Conservation (phyloP, 1,140 invertebrate genomes). For the Drosophila repleta region DNA sequence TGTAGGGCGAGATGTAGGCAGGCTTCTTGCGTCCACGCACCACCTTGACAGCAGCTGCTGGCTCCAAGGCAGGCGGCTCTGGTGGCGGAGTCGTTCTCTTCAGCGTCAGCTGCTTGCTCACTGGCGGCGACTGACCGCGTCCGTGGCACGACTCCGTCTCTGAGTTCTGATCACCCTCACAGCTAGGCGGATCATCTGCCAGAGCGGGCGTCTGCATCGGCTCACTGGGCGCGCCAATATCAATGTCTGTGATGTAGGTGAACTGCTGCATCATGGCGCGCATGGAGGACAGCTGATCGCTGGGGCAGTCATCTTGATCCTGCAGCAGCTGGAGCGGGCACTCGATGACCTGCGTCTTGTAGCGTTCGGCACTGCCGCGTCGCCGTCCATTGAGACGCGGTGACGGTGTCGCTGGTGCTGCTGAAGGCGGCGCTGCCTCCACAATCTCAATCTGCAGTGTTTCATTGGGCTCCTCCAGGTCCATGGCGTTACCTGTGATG, state of each 20-base stretch:
- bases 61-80: slow-evolving; percentile 34
- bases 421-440: slow-evolving; percentile 19
- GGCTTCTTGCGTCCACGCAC: slow-evolving; percentile 91
- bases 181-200: slow-evolving; percentile 78
- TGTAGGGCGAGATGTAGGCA: slow-evolving; percentile 87
- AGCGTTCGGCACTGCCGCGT: slow-evolving; percentile 69
- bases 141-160: slow-evolving; percentile 84
- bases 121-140: slow-evolving; percentile 28
- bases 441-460: slow-evolving; percentile 74
- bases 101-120: not conserved
- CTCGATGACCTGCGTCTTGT: slow-evolving; percentile 76
- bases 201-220: slow-evolving; percentile 68
- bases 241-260: slow-evolving; percentile 64
- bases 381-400: slow-evolving; percentile 54
- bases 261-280: slow-evolving; percentile 71
- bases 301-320: slow-evolving; percentile 85
- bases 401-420: slow-evolving; percentile 25
- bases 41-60: slow-evolving; percentile 85
- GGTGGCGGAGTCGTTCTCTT: slow-evolving; percentile 11
- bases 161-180: slow-evolving; percentile 85
- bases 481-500: slow-evolving; percentile 85
- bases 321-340: slow-evolving; percentile 55
- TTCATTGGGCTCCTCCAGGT: slow-evolving; percentile 77
- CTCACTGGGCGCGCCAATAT: slow-evolving; percentile 42
- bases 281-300: slow-evolving; percentile 84